Conservation (phyloP, 2,888 invertebrate species). For the Tetanocera ferruginea region DNA sequence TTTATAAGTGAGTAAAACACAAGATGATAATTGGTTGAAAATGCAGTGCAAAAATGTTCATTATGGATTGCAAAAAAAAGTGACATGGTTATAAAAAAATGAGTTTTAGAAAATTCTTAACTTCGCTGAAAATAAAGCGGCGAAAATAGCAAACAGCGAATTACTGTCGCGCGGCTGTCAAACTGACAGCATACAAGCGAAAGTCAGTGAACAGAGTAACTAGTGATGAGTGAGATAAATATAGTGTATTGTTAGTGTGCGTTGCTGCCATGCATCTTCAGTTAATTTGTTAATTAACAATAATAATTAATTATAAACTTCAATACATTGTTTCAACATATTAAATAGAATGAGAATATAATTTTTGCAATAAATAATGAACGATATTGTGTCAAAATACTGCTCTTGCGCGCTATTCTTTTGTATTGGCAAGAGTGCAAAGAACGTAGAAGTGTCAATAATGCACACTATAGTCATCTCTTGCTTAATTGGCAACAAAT, state of each 20-base stretch:
- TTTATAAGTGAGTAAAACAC: not conserved
- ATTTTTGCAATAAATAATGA: no score
- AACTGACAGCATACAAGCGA: not conserved
- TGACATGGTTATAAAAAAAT: slow-evolving; percentile 38
- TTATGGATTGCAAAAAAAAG: slow-evolving; percentile 33
- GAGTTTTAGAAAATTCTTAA: slow-evolving; percentile 36
- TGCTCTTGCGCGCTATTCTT: not conserved
- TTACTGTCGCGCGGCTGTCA: slow-evolving; percentile 21
- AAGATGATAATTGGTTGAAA: not conserved
- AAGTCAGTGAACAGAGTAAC: not conserved
- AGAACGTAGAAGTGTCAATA: not conserved
- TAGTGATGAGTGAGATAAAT: not conserved
- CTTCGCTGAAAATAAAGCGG: slow-evolving; percentile 33
- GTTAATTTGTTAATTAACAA: no score
- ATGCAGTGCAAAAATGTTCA: not conserved
- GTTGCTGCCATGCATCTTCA: not conserved
- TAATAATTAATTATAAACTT: not conserved
- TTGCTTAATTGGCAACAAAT: slow-evolving; percentile 3
- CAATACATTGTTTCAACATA: no score
- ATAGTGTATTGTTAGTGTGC: not conserved
- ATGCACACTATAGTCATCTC: slow-evolving; percentile 4
- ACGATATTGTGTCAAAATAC: not conserved
- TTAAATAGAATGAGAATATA: no score
- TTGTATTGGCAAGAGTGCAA: not conserved
- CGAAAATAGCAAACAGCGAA: slow-evolving; percentile 22